Evolutionary conservation across 1,140 invertebrate genomes (phyloP).

Genomic region (Heterodera carotae): DNA sequence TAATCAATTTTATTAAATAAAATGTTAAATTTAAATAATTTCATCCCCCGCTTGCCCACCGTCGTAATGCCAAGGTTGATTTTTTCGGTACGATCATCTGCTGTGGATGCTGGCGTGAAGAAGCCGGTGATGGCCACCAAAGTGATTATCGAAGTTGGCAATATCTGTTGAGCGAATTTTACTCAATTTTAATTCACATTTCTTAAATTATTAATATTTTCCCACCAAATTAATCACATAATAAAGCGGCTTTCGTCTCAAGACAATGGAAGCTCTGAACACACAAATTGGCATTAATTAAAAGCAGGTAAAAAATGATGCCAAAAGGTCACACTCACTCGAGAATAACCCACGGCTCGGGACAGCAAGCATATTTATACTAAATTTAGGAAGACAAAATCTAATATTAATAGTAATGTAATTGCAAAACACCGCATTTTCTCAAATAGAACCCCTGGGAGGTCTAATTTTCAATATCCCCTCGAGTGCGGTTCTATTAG

Average conservation of each 20-base stretch:
- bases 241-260: slow-evolving; percentile 60
- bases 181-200: background rate
- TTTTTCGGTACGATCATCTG: slow-evolving; percentile 63
- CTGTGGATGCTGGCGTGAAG: slow-evolving; percentile 63
- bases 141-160: slow-evolving; percentile 63
- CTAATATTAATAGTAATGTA: background rate
- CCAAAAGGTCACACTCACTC: background rate
- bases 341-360: slow-evolving; percentile 63
- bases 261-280: slow-evolving; percentile 56
- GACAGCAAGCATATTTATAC: slow-evolving; percentile 65
- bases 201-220: background rate
- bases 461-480: too few relatives aligned
- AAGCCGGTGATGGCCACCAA: slow-evolving; percentile 64
- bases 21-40: slow-evolving; percentile 1
- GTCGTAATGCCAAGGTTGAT: slow-evolving; percentile 50
- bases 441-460: too few relatives aligned
- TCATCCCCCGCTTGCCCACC: background rate
- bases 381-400: slow-evolving; percentile 45
- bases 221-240: slow-evolving; percentile 50
- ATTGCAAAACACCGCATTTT: background rate
- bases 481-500: too few relatives aligned
- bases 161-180: slow-evolving; percentile 46
- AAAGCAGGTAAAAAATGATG: background rate
- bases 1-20: slow-evolving; percentile 10
- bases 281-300: slow-evolving; percentile 9